Conservation (phyloP, 2,113 vertebrate genomes). For the Xiphophorus couchianus region DNA sequence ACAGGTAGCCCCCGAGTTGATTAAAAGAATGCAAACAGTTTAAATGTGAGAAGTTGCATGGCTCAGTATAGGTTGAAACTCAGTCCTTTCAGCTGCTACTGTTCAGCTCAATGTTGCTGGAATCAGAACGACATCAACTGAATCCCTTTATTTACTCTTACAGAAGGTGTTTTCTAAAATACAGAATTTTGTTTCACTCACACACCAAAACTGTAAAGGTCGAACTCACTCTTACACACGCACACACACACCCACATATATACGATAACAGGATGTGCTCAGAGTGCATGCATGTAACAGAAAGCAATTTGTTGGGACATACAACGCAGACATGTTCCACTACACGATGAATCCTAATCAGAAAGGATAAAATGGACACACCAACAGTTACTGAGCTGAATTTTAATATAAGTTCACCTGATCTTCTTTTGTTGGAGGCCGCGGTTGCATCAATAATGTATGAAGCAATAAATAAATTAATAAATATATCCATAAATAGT, state of each 20-base stretch:
- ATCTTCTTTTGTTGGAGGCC: conserved; percentile 13
- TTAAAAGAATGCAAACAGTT: background rate
- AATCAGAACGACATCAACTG: background rate
- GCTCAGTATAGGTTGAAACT: background rate
- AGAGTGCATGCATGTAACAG: conserved; percentile 26
- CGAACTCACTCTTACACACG: background rate
- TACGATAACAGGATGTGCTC: conserved; percentile 6
- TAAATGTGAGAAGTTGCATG: background rate
- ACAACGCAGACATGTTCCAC: conserved; percentile 9
- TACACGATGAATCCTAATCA: background rate
- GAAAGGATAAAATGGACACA: conserved; percentile 14
- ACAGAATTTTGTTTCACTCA: background rate
- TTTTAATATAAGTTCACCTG: conserved; percentile 18
- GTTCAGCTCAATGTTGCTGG: background rate
- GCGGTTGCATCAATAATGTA: conserved; percentile 41
- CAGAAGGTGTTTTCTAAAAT: conserved; percentile 3
- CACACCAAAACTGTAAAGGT: background rate
- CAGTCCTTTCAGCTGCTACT: background rate
- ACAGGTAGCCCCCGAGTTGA: background rate
- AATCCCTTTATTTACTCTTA: background rate
- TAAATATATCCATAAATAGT: conserved; percentile 70
- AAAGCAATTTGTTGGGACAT: background rate
- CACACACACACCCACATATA: background rate
- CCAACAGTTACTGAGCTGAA: background rate
- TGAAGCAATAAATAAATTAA: conserved; percentile 55